Conservation (phyloP, 2,113 vertebrate genomes). For the Oreocharis arfaki region DNA sequence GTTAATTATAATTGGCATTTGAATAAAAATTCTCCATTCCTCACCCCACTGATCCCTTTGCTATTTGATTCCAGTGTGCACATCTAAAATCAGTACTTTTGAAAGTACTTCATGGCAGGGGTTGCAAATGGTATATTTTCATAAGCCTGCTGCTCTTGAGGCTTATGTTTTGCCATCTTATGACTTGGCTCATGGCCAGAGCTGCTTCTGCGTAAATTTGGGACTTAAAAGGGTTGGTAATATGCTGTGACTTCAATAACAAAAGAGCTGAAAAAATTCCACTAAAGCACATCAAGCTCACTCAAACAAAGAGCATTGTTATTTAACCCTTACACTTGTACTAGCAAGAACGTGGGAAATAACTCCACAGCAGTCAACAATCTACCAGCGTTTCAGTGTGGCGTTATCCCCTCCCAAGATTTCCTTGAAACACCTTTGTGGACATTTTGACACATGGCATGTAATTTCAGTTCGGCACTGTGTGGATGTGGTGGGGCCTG, state of each 20-base stretch:
- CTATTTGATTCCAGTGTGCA: not conserved
- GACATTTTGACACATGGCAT: not conserved
- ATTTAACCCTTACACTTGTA: not conserved
- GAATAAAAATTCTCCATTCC: not conserved
- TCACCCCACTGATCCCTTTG: not conserved
- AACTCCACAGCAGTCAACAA: not conserved
- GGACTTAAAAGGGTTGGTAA: not conserved
- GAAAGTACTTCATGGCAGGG: not conserved
- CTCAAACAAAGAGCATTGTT: slow-evolving; percentile 16
- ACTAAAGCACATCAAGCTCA: not conserved
- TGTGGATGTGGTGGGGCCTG: rapidly evolving
- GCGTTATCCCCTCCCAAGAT: not conserved
- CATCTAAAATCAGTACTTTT: slow-evolving; percentile 6
- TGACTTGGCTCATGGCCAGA: not conserved
- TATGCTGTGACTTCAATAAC: not conserved
- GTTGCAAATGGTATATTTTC: slow-evolving; percentile 7
- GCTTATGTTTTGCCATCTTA: slow-evolving; percentile 28
- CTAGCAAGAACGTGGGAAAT: not conserved
- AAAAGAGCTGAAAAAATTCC: slow-evolving; percentile 9
- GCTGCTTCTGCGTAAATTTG: not conserved
- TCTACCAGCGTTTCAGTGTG: not conserved
- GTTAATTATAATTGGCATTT: slow-evolving; percentile 23
- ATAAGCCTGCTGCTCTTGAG: slow-evolving; percentile 7
- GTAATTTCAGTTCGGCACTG: not conserved
- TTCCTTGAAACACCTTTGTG: not conserved